Evolutionary conservation across 2,797 vertebrate species (phyloP).

Genomic region (Sus cebifrons): DNA sequence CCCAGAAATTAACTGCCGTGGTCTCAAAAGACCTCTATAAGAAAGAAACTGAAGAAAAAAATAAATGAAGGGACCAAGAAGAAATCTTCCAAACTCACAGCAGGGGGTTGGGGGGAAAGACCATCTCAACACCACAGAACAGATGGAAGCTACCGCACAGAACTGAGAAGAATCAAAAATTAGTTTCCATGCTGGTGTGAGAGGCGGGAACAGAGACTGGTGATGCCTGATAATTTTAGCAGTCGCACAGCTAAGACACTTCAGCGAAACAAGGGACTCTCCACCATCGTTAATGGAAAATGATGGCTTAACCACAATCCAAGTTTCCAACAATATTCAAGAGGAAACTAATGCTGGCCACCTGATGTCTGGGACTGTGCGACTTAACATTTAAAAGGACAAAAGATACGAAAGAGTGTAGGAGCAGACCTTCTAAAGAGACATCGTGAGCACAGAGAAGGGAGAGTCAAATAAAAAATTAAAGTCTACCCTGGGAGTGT

Average conservation of each 20-base stretch:
- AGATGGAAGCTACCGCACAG: neutral
- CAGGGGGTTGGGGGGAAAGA: neutral
- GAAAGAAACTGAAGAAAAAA: neutral
- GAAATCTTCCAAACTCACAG: neutral
- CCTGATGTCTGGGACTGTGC: conserved; percentile 15
- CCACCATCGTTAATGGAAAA: neutral
- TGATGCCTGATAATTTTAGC: neutral
- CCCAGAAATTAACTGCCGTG: conserved; percentile 12
- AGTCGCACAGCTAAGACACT: conserved; percentile 12
- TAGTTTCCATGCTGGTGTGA: neutral
- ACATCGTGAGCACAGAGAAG: neutral
- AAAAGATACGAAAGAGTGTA: neutral
- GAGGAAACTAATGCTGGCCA: neutral
- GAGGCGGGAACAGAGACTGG: neutral
- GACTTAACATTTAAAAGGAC: neutral
- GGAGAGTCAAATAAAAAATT: neutral
- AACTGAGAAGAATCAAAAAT: neutral
- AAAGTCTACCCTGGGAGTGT: neutral
- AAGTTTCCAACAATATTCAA: neutral
- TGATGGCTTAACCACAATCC: neutral
- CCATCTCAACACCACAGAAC: neutral
- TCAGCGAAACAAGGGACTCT: neutral
- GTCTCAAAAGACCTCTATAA: neutral
- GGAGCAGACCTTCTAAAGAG: neutral
- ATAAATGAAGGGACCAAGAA: neutral